Evolutionary conservation across 2,888 invertebrate genomes (phyloP), one percentile per base, ranked within the genome.

Genomic region (Orchesella flavescens): DNA sequence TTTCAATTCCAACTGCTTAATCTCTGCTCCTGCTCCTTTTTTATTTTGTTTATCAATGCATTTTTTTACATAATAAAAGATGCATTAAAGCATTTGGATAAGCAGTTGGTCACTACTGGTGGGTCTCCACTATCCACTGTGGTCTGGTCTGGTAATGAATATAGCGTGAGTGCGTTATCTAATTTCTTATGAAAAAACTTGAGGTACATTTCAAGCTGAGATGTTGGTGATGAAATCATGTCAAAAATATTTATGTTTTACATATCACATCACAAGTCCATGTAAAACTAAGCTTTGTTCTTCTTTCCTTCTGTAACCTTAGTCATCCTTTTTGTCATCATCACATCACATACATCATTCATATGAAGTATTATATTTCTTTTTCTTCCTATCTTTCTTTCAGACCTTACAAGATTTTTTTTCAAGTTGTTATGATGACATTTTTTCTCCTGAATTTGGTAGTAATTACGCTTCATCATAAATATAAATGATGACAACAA

Each of bases 181-280:
- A 15, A 3, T 49, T 49, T 12, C n/a, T 15, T 49, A n/a, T 7
- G n/a, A 49, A 49, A n/a, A n/a, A 49, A 49, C 49, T 49, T 23
- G 46, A 23, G 53, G 23, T 44, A 44, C 43, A 19, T 17, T 24
- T 34, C 53, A 53, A 53, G 15, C 46, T 43, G 34, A n/a, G 15
- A 19, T 17, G 55, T 19, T 71, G 24, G 43, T 71, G 49, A 69
- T 24, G 71, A 71, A 53, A 55, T 71, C 57, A 71, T 57, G 12
- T 53, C 44, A 53, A 17, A 55, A 57, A 19, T 17, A 34, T 65
- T 65, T 59, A 34, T 59, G 34, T 63, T 63, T n/a, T 9, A 15
- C 17, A 34, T 34, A 34, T 34, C 34, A 44, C 44, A 19, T 12
- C 19, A 12, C 44, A n/a, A 44, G 44, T 49, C 5, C 49, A 34